Evolutionary conservation across 2,113 vertebrate genomes (phyloP).

Genomic region (Mesitornis unicolor): DNA sequence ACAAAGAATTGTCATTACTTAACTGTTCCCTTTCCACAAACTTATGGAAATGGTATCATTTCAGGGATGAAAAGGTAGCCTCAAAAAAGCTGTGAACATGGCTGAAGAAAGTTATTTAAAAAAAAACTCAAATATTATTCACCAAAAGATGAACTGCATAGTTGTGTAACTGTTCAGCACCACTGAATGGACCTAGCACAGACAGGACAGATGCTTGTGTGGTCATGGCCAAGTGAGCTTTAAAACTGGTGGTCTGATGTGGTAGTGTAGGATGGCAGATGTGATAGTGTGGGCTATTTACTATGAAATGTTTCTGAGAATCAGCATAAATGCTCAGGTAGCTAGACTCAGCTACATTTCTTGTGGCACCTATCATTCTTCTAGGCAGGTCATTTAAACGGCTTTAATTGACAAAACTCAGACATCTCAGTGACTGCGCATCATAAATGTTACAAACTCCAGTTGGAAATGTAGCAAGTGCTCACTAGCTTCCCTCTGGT

Average conservation of each 20-base stretch:
- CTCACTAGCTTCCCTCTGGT: neutral
- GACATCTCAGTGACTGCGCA: neutral
- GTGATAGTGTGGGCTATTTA: neutral
- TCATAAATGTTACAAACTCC: neutral
- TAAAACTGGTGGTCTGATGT: neutral
- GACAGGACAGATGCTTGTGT: neutral
- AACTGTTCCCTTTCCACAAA: neutral
- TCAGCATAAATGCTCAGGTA: neutral
- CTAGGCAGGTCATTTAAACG: neutral
- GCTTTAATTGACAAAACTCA: neutral
- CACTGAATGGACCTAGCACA: neutral
- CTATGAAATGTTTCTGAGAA: neutral
- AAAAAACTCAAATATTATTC: neutral
- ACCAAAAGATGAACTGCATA: neutral
- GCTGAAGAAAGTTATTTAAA: neutral
- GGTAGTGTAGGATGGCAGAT: neutral
- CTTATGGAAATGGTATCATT: fast-evolving
- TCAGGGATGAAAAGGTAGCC: neutral
- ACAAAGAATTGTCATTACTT: neutral
- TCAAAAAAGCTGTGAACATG: neutral
- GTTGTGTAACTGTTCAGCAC: neutral
- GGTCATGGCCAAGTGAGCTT: neutral
- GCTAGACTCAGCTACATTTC: neutral
- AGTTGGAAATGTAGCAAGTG: neutral
- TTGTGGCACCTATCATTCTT: neutral